Evolutionary conservation across 2,797 vertebrate species (phyloP).

Genomic region (Artibeus lituratus): DNA sequence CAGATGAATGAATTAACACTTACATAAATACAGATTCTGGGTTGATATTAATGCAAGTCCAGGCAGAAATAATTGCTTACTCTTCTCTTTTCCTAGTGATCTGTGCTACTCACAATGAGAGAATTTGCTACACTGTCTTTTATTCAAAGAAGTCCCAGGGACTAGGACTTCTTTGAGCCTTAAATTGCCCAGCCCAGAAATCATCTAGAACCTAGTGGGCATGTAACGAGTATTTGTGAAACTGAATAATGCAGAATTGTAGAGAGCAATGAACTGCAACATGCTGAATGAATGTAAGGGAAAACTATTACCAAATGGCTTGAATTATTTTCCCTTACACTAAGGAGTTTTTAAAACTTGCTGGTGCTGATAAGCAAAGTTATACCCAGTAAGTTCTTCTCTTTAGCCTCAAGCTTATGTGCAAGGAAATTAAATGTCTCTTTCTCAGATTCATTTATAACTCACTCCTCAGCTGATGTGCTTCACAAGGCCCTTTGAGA

Average conservation of each 20-base stretch:
- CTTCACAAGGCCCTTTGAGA: conserved; percentile 62
- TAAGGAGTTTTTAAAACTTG: conserved; percentile 15
- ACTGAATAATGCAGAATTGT: background rate
- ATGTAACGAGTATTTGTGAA: background rate
- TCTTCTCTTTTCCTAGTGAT: background rate
- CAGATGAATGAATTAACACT: background rate
- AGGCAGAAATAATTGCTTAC: background rate
- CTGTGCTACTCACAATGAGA: background rate
- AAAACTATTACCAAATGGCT: conserved; percentile 34
- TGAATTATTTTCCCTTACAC: conserved; percentile 22
- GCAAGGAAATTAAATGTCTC: conserved; percentile 67
- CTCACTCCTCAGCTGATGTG: conserved; percentile 41
- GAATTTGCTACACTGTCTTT: background rate
- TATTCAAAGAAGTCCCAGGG: background rate
- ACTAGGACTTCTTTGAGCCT: background rate
- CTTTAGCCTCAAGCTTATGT: conserved; percentile 57
- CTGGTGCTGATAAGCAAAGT: conserved; percentile 43
- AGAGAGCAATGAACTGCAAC: background rate
- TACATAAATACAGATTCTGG: background rate
- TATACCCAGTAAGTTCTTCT: conserved; percentile 37
- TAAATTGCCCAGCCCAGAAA: background rate
- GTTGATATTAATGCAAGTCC: background rate
- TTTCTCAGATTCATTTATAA: conserved; percentile 65
- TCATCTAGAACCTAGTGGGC: background rate
- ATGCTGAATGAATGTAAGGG: background rate